Evolutionary conservation across 2,113 vertebrate genomes (phyloP).

Genomic region (Lepisosteus oculatus): DNA sequence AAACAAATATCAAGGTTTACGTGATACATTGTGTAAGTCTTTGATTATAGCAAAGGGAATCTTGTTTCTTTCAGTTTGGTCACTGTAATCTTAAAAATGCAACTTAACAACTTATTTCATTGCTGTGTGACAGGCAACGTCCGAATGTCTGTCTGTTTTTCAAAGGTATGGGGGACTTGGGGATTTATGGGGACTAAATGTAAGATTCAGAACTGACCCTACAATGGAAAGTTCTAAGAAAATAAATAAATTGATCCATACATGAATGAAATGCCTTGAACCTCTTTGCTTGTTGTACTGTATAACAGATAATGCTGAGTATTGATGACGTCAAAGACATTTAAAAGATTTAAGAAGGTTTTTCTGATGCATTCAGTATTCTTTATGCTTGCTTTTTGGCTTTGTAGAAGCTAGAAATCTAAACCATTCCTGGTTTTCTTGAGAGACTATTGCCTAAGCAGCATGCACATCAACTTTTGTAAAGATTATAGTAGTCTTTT

Average conservation of each 20-base stretch:
- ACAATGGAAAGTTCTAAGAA: conserved; percentile 49
- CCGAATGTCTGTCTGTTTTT: conserved; percentile 57
- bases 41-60: conserved; percentile 2
- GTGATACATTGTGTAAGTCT: conserved; percentile 46
- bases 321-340: too few species aligned
- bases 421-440: background rate
- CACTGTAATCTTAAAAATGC: conserved; percentile 22
- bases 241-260: conserved; percentile 72
- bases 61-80: conserved; percentile 14
- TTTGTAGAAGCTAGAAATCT: too few species aligned
- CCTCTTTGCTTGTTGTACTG: conserved; percentile 25
- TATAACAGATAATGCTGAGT: too few species aligned
- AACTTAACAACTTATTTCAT: conserved; percentile 34
- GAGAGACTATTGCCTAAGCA: background rate
- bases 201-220: conserved; percentile 52
- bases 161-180: conserved; percentile 38
- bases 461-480: too few species aligned
- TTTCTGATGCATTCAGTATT: too few species aligned
- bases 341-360: too few species aligned
- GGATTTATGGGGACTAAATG: conserved; percentile 43
- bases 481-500: too few species aligned
- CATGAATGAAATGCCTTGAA: conserved; percentile 44
- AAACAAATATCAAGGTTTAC: conserved; percentile 34
- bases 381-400: too few species aligned
- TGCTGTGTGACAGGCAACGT: conserved; percentile 37